Percentiles rank a stretch among this genome's conserved stretches.
phyloP scores from a whole-genome alignment of 2,888 invertebrate species.

The Laspeyria flexula region DNA sequence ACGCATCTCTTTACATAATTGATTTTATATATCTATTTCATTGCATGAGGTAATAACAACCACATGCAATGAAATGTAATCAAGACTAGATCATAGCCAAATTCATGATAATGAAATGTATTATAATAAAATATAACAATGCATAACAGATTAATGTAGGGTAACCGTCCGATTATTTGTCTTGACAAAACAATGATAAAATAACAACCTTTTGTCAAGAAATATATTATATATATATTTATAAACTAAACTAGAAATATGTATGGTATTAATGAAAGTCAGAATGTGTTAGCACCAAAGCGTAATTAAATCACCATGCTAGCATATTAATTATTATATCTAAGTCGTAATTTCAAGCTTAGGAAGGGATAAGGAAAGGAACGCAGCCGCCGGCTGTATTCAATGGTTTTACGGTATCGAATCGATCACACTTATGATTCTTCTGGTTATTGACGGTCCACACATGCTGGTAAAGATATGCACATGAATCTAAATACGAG shows the following conservation, averaged over 20 bases:
- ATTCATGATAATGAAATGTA: neutral
- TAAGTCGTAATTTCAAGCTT: slow-evolving; percentile 51
- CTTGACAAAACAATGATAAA: too few relatives aligned
- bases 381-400: slow-evolving; percentile 49
- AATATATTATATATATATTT: neutral
- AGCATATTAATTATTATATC: slow-evolving; percentile 41
- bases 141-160: neutral
- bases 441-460: slow-evolving; percentile 72
- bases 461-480: slow-evolving; percentile 77
- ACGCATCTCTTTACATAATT: neutral
- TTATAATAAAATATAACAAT: neutral
- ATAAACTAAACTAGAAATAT: neutral
- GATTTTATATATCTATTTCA: neutral
- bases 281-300: slow-evolving; percentile 68
- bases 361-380: slow-evolving; percentile 52
- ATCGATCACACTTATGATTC: slow-evolving; percentile 61
- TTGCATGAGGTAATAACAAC: neutral
- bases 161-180: too few relatives aligned
- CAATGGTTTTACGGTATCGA: slow-evolving; percentile 45
- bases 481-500: slow-evolving; percentile 77
- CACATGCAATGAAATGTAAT: neutral
- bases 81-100: neutral
- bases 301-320: slow-evolving; percentile 57
- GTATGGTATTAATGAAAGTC: neutral
- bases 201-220: neutral